Base-by-base conservation (phyloP, 1,140 invertebrate species). In the Schlechtendalia chinensis region DNA sequence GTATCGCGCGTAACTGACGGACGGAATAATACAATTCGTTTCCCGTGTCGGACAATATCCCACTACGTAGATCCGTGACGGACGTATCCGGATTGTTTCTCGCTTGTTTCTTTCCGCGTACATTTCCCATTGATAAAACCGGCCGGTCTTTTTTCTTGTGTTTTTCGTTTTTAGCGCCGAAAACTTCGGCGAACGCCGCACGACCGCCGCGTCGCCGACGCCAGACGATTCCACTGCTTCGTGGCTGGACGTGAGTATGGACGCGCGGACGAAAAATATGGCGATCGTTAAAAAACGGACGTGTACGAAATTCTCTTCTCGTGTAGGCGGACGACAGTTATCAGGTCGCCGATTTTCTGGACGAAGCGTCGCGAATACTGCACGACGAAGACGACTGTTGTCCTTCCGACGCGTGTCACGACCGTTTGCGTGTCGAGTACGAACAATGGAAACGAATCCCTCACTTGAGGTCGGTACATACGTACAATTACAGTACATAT, bases 371-470 rank as follows among this genome's bases (percentile, higher is more conserved):
- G 4, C 56, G 54, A 12, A 79, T 79, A 79, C 22, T 79, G 11
- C 39, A 79, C 75, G 19, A 27, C 39, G 75, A 79, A 50, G 75
- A 24, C 0, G 58, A 79, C 16, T 63, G 47, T 29, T 39, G 8
- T 39, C n/a, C n/a, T n/a, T 47, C 32, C 8, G 75, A 79, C 5
- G 32, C 45, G 14, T 63, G n/a, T 61, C 75, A 79, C 24, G 17
- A 79, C 10, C 54, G 17, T 5, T 5, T 79, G 17, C 45, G 75
- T 6, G 19, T 24, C 14, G 75, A 79, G 45, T 79, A 79, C 24
- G 22, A 79, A 27, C 75, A 79, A 61, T 79, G 75, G 75, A 79
- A 79, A 61, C 47, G 5, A 79, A 79, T 79, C 24, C 75, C 75
- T 24, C 75, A 79, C 22, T 63, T 79, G 63, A 63, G 75, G 75